Base-by-base conservation (phyloP, 2,797 vertebrate genomes). In the Trematocara caparti region DNA sequence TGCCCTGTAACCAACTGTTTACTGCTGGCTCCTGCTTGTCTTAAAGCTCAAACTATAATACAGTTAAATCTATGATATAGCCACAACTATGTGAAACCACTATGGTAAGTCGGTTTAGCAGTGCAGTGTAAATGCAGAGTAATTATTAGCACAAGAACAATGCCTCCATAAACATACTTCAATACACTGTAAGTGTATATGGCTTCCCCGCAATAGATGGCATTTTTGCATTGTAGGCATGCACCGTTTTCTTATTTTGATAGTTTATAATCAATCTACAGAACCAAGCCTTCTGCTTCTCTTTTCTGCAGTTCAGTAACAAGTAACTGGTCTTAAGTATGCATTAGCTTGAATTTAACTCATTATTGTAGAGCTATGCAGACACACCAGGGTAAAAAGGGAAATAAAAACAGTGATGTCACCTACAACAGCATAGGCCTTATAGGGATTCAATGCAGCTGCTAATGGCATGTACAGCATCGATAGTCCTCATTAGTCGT, bases 311-410 rank as follows among this genome's bases (percentile, higher is more conserved):
- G n/a, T 64, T 64, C 62, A 4, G 38, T 10, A 66, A 43, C 32
- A 69, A 27, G 38, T 45, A 69, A 3, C 64, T 45, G 21, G 8
- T 45, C 19, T 43, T 45, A 27, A 30, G 10, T 32, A 30, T 71
- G 27, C 15, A 47, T 47, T 47, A 32, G 15, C 24, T 47, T 2
- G 24, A 47, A 47, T 47, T 19, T 30, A 71, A 24, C 66, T 47
- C 1, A 47, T 47, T 30, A 30, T 4, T 47, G 15, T 6, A 43
- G 13, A 15, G 62, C 36, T 43, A 0, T 0, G 5, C 43, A 71
- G 0, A 47, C 40, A 71, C 24, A 30, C 1, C 40, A 30, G 24
- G 5, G 15, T 17, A 47, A 71, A 30, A 71, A 17, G 4, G 43
- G 40, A 71, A 71, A 30, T 47, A n/a, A 45, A 45, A 30, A 11